phyloP scores from a whole-genome alignment of 1,140 invertebrate genomes.

The Rhagoletis pomonella region DNA sequence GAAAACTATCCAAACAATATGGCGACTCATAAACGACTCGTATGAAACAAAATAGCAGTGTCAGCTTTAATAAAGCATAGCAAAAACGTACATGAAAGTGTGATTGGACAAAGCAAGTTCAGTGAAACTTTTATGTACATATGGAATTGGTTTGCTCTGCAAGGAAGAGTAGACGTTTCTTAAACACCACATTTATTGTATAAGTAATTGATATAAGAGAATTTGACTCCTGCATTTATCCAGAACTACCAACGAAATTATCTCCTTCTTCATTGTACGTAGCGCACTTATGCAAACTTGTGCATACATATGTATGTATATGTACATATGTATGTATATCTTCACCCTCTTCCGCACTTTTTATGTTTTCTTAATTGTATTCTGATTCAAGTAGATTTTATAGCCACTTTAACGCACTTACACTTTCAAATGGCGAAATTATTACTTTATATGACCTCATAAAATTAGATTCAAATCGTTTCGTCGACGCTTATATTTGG shows the following conservation, averaged over 20 bases:
- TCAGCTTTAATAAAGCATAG: background rate
- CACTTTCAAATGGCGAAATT: conserved; percentile 67
- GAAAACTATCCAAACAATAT: conserved; percentile 50
- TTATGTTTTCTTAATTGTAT: background rate
- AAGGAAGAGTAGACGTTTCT: background rate
- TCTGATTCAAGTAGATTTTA: background rate
- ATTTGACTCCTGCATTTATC: too few relatives aligned
- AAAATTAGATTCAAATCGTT: conserved; percentile 73
- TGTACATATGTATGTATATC: background rate
- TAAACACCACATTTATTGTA: too few relatives aligned
- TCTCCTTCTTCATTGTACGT: background rate
- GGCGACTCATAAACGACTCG: conserved; percentile 1
- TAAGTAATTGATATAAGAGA: too few relatives aligned
- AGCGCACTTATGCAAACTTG: too few relatives aligned
- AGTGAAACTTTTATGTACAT: background rate
- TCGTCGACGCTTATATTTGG: conserved; percentile 67
- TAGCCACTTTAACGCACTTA: background rate
- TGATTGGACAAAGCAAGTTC: background rate
- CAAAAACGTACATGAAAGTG: background rate
- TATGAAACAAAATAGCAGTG: background rate
- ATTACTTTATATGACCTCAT: conserved; percentile 74
- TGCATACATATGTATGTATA: conserved; percentile 8
- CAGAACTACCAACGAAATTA: too few relatives aligned
- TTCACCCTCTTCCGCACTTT: too few relatives aligned
- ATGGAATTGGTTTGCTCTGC: background rate